phyloP scores from a whole-genome alignment of 2,888 invertebrate genomes.

The Mythimna vitellina region DNA sequence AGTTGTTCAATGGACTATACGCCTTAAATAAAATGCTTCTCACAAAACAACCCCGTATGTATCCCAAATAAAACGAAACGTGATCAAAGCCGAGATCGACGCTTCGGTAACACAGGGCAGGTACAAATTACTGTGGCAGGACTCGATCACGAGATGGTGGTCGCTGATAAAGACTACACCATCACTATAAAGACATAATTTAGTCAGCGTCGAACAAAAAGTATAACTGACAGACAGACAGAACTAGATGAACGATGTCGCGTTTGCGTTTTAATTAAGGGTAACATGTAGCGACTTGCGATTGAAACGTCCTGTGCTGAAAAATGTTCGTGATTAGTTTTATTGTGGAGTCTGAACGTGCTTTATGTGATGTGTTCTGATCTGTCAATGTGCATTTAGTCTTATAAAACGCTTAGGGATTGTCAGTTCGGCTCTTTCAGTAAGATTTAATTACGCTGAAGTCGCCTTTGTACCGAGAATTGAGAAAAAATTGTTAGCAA shows the following conservation, averaged over 20 bases:
- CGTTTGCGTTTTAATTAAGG: constrained; percentile 86
- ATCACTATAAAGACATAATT: constrained; percentile 90
- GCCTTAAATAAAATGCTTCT: background rate
- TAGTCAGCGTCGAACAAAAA: constrained; percentile 86
- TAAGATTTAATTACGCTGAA: background rate
- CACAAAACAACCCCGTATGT: constrained; percentile 45
- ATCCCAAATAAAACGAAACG: constrained; percentile 49
- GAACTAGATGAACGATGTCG: constrained; percentile 87
- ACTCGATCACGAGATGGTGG: constrained; percentile 87
- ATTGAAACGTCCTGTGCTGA: constrained; percentile 82
- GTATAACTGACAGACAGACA: constrained; percentile 71
- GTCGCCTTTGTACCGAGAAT: background rate
- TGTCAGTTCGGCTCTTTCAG: background rate
- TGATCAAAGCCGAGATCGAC: constrained; percentile 73
- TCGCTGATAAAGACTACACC: constrained; percentile 80
- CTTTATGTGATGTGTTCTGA: constrained; percentile 55
- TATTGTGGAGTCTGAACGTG: constrained; percentile 61
- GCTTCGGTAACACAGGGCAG: constrained; percentile 81
- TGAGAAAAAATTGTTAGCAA: too few relatives aligned
- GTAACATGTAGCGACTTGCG: constrained; percentile 78
- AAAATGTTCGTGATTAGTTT: constrained; percentile 72
- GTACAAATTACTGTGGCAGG: constrained; percentile 87
- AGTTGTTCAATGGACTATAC: too few relatives aligned
- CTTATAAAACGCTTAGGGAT: constrained; percentile 28
- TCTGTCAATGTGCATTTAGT: constrained; percentile 32